Base-by-base conservation (phyloP, 2,113 vertebrate species). In the Antigone vipio region DNA sequence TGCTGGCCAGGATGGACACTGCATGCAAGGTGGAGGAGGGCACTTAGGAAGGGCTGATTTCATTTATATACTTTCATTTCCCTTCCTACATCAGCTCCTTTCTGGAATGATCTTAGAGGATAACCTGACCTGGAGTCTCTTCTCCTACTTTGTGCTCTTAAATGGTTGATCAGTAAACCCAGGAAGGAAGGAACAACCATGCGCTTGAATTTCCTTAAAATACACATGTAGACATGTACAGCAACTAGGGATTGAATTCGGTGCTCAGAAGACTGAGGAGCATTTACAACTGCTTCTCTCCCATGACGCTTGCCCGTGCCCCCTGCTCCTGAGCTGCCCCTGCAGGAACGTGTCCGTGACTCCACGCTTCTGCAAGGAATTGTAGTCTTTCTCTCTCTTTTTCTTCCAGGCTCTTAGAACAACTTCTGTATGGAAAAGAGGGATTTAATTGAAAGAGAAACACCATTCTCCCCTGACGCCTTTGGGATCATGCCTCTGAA, bases 171-270 rank as follows among this genome's bases (percentile, higher is more conserved):
- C 77, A 72, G 56, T 88, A 88, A 93, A 19, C 67, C 29, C 64
- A 73, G 64, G 74, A 91, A 94, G 78, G 60, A 92, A 83, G 75
- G 40, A 91, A 75, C 12, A 93, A 13, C 15, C 49, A 77, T 12
- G 30, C 0, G 1, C 68, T 93, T 90, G 35, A 67, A 92, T 97
- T 92, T 90, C 71, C 82, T 97, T 94, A 74, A 93, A 96, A 93
- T 56, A 56, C 50, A 55, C 60, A 60, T 58, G 66, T 26, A 59
- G 50, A 17, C 30, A 9, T 32, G 29, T 53, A 42, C 1, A 20
- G 74, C 47, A 92, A 72, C 22, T 15, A n/a, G 27, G 72, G 77
- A n/a, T 23, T 50, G 64, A 79, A 79, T 86, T 87, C 83, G 85
- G 40, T 6, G 59, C 75, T 92, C 75, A 64, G 71, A 77, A 94